phyloP scores from a whole-genome alignment of 1,140 invertebrate species.

The Monomorium pharaonis region DNA sequence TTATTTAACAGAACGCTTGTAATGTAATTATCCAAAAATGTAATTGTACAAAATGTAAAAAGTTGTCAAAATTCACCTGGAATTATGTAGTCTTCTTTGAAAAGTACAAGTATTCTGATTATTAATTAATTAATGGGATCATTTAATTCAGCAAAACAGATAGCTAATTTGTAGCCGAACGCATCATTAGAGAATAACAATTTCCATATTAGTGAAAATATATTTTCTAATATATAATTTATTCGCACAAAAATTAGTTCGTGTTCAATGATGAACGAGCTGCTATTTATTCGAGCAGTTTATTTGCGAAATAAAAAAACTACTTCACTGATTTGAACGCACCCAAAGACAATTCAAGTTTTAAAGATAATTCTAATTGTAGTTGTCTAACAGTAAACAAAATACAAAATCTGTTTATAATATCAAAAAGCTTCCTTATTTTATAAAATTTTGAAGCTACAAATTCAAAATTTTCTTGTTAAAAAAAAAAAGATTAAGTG shows the following conservation, averaged over 20 bases:
- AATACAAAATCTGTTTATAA: neutral
- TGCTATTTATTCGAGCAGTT: neutral
- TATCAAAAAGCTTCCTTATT: neutral
- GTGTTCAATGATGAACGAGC: neutral
- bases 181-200: neutral
- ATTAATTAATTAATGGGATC: neutral
- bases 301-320: neutral
- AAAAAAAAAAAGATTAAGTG: neutral
- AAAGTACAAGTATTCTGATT: slow-evolving; percentile 10
- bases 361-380: too few relatives aligned
- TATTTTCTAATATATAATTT: neutral
- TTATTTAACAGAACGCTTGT: slow-evolving; percentile 7
- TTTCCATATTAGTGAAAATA: neutral
- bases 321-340: neutral
- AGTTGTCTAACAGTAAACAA: neutral
- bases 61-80: neutral
- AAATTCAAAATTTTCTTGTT: neutral
- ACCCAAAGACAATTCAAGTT: neutral
- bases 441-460: neutral
- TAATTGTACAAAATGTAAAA: neutral
- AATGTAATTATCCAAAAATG: neutral
- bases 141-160: neutral
- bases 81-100: slow-evolving; percentile 2
- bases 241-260: neutral
- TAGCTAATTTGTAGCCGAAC: neutral